Evolutionary conservation across 1,140 invertebrate genomes (phyloP).

Genomic region (Pseudomyrmex cubaensis): DNA sequence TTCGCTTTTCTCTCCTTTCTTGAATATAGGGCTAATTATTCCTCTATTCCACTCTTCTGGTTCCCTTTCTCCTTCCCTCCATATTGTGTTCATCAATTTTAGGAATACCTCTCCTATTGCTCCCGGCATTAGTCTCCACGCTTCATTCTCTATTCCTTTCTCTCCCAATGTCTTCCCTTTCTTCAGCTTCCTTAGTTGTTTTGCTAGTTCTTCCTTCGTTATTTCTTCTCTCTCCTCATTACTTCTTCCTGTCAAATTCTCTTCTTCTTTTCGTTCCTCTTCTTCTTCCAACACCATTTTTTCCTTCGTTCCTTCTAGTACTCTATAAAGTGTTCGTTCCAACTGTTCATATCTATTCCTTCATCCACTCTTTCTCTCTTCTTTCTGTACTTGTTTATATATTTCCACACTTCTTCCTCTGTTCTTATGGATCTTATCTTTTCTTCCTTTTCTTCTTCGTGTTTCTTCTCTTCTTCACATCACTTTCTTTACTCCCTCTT

Average conservation of each 20-base stretch:
- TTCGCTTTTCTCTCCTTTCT: conserved; percentile 16
- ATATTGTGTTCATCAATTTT: conserved; percentile 29
- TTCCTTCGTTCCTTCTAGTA: neutral
- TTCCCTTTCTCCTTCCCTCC: conserved; percentile 4
- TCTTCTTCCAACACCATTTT: neutral
- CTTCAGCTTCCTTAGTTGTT: neutral
- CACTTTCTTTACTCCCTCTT: conserved; percentile 12
- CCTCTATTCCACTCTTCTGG: conserved; percentile 19
- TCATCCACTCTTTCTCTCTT: neutral
- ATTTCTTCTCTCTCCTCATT: neutral
- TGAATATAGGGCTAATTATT: conserved; percentile 43
- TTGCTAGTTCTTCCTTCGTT: neutral
- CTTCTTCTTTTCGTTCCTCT: neutral
- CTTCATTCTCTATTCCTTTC: conserved; percentile 1
- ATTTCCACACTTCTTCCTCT: conserved; percentile 41
- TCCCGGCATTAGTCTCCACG: conserved; percentile 6
- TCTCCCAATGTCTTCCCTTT: neutral
- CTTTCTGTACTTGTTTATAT: conserved; percentile 43
- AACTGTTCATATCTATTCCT: neutral
- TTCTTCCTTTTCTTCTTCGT: conserved; percentile 26
- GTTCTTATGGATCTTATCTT: conserved; percentile 17
- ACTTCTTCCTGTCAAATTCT: neutral
- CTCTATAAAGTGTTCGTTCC: conserved; percentile 33
- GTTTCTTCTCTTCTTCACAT: conserved; percentile 25
- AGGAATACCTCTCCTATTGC: neutral